Base-by-base conservation (phyloP, 2,888 invertebrate species). In the Hofmannophila pseudospretella region DNA sequence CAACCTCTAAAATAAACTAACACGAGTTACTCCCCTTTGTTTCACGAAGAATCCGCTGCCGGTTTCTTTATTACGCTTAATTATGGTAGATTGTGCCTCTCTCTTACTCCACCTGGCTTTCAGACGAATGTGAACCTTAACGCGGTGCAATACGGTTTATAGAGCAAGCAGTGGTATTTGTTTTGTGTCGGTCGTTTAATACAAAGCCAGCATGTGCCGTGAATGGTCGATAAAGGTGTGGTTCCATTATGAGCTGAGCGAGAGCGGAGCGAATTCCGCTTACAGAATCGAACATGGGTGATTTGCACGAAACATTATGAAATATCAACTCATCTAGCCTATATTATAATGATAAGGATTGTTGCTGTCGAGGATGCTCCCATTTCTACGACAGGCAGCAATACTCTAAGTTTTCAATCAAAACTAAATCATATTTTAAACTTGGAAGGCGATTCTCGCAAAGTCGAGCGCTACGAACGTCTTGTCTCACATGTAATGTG, bases 51-150 rank as follows among this genome's bases (percentile, higher is more conserved):
- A 50, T 53, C 49, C 47, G 39, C 41, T 42, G 50, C 47, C 45
- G 42, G 40, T 47, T 43, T 50, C 54, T 66, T 70, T 70, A 67
- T 58, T 54, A 47, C 58, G 49, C 54, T 55, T 62, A 71, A 70
- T 69, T 66, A 52, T 67, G 46, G 30, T 57, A 38, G 30, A 33
- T 32, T 34, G 45, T 36, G 44, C 45, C 32, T 41, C 35, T 7
- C 3, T 14, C 12, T 11, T 2, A 11, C 12, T 27, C 11, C 14
- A 30, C 4, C 7, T 14, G 30, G 25, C 10, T 27, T 35, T 39
- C 33, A 26, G 11, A 23, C 8, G 13, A 22, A 19, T 28, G 9
- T 10, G 19, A 27, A 25, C 28, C 7, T 3, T 29, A 35, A 22
- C 8, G 9, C 23, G 5, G 14, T n/a, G 13, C 2, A 10, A 10